Percentiles rank a stretch among this genome's conserved stretches.
Conservation (phyloP, 1,140 invertebrate genomes). For the Cepaea nemoralis region DNA sequence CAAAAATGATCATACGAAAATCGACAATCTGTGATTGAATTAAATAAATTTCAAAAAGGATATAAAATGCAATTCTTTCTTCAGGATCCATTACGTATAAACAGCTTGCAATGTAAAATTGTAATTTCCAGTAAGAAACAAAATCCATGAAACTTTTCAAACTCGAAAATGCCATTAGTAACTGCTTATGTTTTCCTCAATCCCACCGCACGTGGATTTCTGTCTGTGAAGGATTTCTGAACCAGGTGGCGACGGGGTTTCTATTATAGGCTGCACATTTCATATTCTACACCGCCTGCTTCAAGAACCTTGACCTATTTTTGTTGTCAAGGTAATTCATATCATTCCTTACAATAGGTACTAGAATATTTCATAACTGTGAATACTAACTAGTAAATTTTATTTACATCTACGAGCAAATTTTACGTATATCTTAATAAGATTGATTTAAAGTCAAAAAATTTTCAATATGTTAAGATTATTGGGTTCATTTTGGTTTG, state of each 20-base stretch:
- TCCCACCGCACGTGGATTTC: background rate
- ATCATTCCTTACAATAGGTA: background rate
- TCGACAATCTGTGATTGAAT: too few relatives aligned
- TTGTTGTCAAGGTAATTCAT: background rate
- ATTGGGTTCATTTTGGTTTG: too few relatives aligned
- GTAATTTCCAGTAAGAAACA: slow-evolving; percentile 36
- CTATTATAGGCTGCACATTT: background rate
- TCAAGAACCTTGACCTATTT: background rate
- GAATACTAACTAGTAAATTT: too few relatives aligned
- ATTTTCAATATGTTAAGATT: too few relatives aligned
- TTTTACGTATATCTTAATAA: too few relatives aligned
- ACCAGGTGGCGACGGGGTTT: background rate
- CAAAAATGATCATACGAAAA: too few relatives aligned
- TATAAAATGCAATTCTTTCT: slow-evolving; percentile 30
- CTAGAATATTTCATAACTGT: background rate
- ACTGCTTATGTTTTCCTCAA: background rate
- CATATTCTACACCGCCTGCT: background rate
- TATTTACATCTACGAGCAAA: too few relatives aligned
- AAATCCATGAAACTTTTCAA: slow-evolving; percentile 29
- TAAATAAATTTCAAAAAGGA: slow-evolving; percentile 15
- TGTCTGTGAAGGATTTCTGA: background rate
- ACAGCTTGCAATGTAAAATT: slow-evolving; percentile 21
- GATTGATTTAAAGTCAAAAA: too few relatives aligned
- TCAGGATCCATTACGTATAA: slow-evolving; percentile 31
- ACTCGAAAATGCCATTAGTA: background rate